Base-by-base conservation (phyloP, 2,113 vertebrate genomes). In the Uropsilus gracilis region DNA sequence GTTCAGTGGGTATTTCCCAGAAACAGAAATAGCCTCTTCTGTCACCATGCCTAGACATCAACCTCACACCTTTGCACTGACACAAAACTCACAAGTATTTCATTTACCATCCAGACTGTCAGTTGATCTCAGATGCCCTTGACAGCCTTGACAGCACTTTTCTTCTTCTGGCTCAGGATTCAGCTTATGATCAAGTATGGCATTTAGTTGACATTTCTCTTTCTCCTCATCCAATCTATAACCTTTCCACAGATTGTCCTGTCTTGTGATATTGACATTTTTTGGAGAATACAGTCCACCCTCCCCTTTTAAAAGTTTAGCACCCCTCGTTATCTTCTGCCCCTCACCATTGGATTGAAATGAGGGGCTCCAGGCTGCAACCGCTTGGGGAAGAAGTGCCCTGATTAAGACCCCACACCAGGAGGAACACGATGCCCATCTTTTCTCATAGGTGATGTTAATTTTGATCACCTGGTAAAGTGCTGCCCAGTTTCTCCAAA, bases 291-390 rank as follows among this genome's bases (percentile, higher is more conserved):
- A 69, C 26, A 26, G 9, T 26, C 20, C 34, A 8, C 61, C 18
- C 42, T 14, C 37, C 10, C 6, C 63, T 75, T 44, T 53, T 18
- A 46, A 68, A 77, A 48, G 30, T 78, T 12, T 14, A 69, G 9
- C 37, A 26, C 30, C 39, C 63, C 63, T 61, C 18, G 2, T 7
- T 39, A 42, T 18, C 18, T 26, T 55, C n/a, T 50, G 10, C 8
- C 11, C 26, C 24, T 59, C 6, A 17, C 30, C 26, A 6, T 17
- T 61, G 30, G 24, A 28, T 5, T 11, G 75, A 78, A 55, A 39
- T 26, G 28, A 26, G 0, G 12, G 1, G 0, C 30, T 39, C n/a
- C 30, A 11, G 34, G 14, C 59, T 18, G 1, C 71, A 24, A 18
- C 39, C 39, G 2, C 37, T n/a, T n/a, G n/a, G n/a, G n/a, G n/a